These are phyloP conservation scores for Anneissia japonica DNA, from an alignment of 35 echinoderm and acorn worm species.

Conservation along the genomic window DNA sequence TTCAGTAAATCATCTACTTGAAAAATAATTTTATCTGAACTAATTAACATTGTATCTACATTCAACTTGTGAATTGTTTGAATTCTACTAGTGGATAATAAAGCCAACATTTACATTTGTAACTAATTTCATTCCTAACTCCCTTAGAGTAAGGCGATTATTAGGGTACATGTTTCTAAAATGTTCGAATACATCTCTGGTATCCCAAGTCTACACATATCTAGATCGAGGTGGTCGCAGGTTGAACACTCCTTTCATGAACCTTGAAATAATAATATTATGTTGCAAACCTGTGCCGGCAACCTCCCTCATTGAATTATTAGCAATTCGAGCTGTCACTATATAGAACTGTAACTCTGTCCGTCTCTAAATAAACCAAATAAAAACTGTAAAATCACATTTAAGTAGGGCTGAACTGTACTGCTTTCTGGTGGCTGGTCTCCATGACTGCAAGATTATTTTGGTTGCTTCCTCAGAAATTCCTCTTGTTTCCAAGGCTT, in stretches of 20 bases:
- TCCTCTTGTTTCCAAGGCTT: background rate
- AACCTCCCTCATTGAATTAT: no score
- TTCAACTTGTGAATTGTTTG: conserved; percentile 8
- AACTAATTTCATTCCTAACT: background rate
- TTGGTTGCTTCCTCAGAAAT: conserved; percentile 6
- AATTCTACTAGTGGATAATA: conserved; percentile 2
- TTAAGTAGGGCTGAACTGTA: background rate
- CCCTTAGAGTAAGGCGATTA: no score
- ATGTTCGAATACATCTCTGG: background rate
- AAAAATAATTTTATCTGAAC: background rate
- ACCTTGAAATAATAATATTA: conserved; percentile 8
- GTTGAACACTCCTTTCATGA: conserved; percentile 18
- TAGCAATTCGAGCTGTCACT: conserved; percentile 15
- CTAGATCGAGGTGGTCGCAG: conserved; percentile 9
- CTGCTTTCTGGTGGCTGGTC: background rate
- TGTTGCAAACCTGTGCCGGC: no score
- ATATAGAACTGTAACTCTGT: conserved; percentile 9
- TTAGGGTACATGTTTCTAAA: no score
- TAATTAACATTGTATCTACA: background rate
- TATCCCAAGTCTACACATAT: conserved; percentile 38
- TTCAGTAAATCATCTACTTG: conserved; percentile 13
- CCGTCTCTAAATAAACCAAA: background rate
- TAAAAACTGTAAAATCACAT: background rate
- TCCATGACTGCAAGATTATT: background rate
- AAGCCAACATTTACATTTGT: background rate